Base-by-base conservation (phyloP, 2,113 vertebrate genomes). In the Pseudopipra pipra region DNA sequence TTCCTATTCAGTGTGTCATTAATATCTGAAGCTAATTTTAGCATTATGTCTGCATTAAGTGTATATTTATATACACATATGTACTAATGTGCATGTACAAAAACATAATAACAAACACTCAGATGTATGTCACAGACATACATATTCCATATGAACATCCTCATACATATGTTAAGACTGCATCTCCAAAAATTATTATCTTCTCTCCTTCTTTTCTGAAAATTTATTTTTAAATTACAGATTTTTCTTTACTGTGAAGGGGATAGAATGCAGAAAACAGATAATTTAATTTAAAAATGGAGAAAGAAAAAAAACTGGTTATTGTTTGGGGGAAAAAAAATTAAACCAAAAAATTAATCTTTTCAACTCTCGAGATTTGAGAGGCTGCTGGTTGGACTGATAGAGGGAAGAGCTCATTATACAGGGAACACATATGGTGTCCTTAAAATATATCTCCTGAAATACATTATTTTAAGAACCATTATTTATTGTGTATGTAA, bases 401-500 rank as follows among this genome's bases (percentile, higher is more conserved):
- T 49, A 76, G 52, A 90, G 31, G 22, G 35, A 95, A 82, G 62
- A 89, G 43, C 31, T 94, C 77, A 94, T 95, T 95, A 91, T 71
- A 76, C 74, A 87, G 54, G 55, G 74, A 96, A 96, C 95, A 94
- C 63, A 96, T 96, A 72, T 93, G 94, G 41, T 43, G 65, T 56
- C 87, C 85, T 94, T 91, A 96, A 97, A 97, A 95, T 80, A 92
- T 76, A 95, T 61, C 79, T 61, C 39, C 87, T 73, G 84, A 91
- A 96, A 89, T 80, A 90, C 39, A 93, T 97, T 96, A 94, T 95
- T 97, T 96, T 97, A 97, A 97, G 91, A 97, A 95, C 73, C 76
- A 91, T 97, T 97, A 96, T 97, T 97, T 97, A 95, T 59, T 88
- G 14, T 93, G 63, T n/a, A 58, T 93, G 72, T 94, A 97, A 96